Evolutionary conservation across 2,888 invertebrate genomes (phyloP).

Genomic region (Hirtodrosophila histrioides): DNA sequence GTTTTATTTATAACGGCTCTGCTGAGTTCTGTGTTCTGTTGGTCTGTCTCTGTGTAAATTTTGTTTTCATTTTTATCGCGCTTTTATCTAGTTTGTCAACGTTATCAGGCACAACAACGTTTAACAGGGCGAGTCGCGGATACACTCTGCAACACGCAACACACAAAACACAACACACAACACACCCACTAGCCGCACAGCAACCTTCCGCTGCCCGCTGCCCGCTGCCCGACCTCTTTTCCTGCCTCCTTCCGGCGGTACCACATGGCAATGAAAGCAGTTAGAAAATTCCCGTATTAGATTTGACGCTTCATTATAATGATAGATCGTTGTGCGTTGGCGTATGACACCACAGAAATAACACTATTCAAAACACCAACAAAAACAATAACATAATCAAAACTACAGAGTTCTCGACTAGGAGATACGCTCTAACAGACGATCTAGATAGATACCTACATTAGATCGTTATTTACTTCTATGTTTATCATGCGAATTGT

Average conservation of each 20-base stretch:
- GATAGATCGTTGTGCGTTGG: constrained; percentile 70
- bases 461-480: no score
- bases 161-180: constrained; percentile 21
- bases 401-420: constrained; percentile 1
- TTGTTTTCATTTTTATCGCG: constrained; percentile 69
- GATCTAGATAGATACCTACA: no score
- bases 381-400: constrained; percentile 9
- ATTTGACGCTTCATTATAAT: constrained; percentile 77
- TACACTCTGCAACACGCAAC: constrained; percentile 14
- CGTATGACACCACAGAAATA: constrained; percentile 35
- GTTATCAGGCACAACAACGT: constrained; percentile 57
- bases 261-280: constrained; percentile 64
- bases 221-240: neutral
- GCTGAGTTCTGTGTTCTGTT: constrained; percentile 17
- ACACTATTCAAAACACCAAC: neutral
- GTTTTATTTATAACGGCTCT: constrained; percentile 71
- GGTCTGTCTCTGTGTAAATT: constrained; percentile 47
- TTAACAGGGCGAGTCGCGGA: constrained; percentile 42
- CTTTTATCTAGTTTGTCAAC: constrained; percentile 78
- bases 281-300: constrained; percentile 65
- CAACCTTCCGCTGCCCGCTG: no score
- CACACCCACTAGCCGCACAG: constrained; percentile 29
- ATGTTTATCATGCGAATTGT: no score
- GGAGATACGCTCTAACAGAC: no score
- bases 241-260: constrained; percentile 18